These are phyloP conservation scores for Gila orcuttii DNA, from an alignment of 2,113 vertebrate species.

Conservation along the genomic window DNA sequence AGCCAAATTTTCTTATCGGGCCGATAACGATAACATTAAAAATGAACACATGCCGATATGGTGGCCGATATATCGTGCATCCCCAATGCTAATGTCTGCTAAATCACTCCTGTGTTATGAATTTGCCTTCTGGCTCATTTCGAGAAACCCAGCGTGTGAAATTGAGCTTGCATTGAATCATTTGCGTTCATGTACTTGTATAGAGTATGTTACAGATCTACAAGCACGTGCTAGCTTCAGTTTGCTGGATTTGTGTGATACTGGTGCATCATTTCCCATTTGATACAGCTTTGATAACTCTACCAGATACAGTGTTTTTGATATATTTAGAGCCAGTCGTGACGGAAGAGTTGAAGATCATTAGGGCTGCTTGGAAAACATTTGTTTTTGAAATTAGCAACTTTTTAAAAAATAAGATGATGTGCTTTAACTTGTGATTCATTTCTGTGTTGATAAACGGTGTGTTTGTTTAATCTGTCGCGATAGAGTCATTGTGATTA, in stretches of 20 bases:
- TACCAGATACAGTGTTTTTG: not conserved
- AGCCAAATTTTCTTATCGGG: too few relatives aligned
- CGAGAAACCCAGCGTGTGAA: not conserved
- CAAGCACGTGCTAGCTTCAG: not conserved
- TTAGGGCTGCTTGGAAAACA: not conserved
- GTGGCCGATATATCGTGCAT: too few relatives aligned
- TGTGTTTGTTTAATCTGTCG: slow-evolving; percentile 2
- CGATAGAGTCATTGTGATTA: not conserved
- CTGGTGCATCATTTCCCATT: not conserved
- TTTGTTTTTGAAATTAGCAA: not conserved
- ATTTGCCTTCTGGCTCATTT: not conserved
- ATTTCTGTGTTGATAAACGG: not conserved
- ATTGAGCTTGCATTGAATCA: not conserved
- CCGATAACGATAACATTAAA: too few relatives aligned
- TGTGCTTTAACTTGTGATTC: not conserved
- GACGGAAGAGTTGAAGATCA: not conserved
- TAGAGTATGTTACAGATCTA: not conserved
- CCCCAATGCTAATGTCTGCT: not conserved
- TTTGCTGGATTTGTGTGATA: not conserved
- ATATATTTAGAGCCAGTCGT: not conserved
- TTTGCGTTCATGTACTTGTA: not conserved
- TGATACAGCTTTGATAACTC: not conserved
- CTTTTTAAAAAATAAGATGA: not conserved
- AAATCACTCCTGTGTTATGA: not conserved
- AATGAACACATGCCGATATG: too few relatives aligned